Base-by-base conservation (phyloP, 2,113 vertebrate species). In the Telmatochromis sp. region DNA sequence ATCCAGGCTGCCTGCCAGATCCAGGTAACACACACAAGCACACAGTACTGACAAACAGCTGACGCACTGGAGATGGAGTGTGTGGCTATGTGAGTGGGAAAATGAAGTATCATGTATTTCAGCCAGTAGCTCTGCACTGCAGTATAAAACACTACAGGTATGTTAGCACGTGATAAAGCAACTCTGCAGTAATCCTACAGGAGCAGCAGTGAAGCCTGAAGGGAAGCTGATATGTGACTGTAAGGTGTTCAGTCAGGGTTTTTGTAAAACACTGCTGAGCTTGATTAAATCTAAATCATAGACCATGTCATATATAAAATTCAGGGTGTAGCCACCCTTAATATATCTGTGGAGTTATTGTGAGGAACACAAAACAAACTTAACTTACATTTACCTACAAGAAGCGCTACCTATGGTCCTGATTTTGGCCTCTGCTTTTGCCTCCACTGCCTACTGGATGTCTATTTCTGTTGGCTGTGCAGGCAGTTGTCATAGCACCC, bases 1-100 rank as follows among this genome's bases (percentile, higher is more conserved):
- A 96, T 99, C 92, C 98, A 99, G 96, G 97, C 98, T 1, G 98
- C 99, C 35, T 99, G 98, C 54, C 98, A 99, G 94, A 97, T 98
- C 26, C 99, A 99, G 98, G 99, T 99, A 90, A 7, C 33, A 19
- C 33, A 21, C 75, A 37, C 70, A 53, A 81, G 58, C 57, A 37
- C 73, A 21, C 33, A 63, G 12, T 9, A 35, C 10, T 68, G 57
- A 83, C 42, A 51, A 55, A 55, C n/a, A 82, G 53, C 81, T 85
- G 70, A 79, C 14, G 1, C 15, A 40, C n/a, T 70, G 42, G 4
- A 83, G 47, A 63, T 33, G 82, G 58, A 87, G 12, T n/a, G 49
- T 40, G 54, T 53, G 75, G 47, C 82, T 81, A 40, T 80, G 57
- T 21, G 73, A 21, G 63, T 4, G 42, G n/a, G 80, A 83, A 54